These are phyloP conservation scores for Motacilla tschutschensis DNA, from an alignment of 2,113 vertebrate species.

Conservation along the genomic window DNA sequence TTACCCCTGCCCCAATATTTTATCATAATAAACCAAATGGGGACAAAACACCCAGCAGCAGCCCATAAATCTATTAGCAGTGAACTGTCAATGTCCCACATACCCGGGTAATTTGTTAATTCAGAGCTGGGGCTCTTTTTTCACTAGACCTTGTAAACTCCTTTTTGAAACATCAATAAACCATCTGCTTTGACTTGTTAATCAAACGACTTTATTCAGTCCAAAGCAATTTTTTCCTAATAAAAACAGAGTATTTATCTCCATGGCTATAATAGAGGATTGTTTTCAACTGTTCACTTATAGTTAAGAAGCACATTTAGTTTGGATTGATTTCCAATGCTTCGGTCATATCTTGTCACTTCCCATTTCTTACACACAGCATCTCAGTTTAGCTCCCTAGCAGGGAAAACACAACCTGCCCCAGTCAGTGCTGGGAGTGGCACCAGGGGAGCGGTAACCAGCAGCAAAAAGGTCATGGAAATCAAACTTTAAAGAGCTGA, in stretches of 20 bases:
- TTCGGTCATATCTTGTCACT: constrained; percentile 98
- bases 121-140: constrained; percentile 72
- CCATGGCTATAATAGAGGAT: constrained; percentile 83
- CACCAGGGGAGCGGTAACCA: background rate
- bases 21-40: constrained; percentile 79
- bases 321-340: constrained; percentile 99
- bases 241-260: constrained; percentile 86
- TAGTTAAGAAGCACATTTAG: constrained; percentile 98
- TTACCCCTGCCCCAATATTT: constrained; percentile 73
- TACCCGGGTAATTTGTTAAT: constrained; percentile 79
- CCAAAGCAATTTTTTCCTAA: constrained; percentile 84
- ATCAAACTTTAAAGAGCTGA: background rate
- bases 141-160: constrained; percentile 81
- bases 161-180: constrained; percentile 82
- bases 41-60: constrained; percentile 71
- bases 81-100: constrained; percentile 78
- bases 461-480: constrained; percentile 32
- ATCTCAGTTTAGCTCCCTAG: constrained; percentile 94
- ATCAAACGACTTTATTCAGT: constrained; percentile 85
- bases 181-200: constrained; percentile 83
- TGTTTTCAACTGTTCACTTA: constrained; percentile 97
- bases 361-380: constrained; percentile 94
- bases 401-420: constrained; percentile 72
- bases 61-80: constrained; percentile 80
- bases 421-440: constrained; percentile 44